phyloP scores from a whole-genome alignment of 2,888 invertebrate genomes.

The Dermolepida albohirtum region DNA sequence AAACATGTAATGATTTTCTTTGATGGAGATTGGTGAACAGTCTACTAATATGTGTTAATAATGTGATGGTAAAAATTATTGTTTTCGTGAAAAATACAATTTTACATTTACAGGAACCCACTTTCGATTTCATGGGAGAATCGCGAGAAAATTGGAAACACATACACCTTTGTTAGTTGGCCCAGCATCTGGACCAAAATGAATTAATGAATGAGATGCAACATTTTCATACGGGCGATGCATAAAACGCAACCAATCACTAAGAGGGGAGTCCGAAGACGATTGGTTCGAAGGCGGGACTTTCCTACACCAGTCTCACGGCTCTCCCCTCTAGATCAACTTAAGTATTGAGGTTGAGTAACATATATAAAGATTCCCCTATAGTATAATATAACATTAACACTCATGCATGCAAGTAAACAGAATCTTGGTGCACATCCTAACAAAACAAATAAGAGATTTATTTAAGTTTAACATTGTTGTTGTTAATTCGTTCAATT shows the following conservation, averaged over 20 bases:
- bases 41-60: too few relatives aligned
- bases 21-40: too few relatives aligned
- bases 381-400: slow-evolving; percentile 53
- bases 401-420: slow-evolving; percentile 52
- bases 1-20: too few relatives aligned
- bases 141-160: not conserved
- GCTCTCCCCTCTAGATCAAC: slow-evolving; percentile 50
- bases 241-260: slow-evolving; percentile 47
- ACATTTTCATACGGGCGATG: slow-evolving; percentile 45
- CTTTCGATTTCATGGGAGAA: slow-evolving; percentile 29
- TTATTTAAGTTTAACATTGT: not conserved
- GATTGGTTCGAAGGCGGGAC: slow-evolving; percentile 46
- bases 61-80: too few relatives aligned
- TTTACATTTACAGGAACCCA: too few relatives aligned
- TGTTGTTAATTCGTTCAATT: not conserved
- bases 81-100: too few relatives aligned
- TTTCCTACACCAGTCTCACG: slow-evolving; percentile 47
- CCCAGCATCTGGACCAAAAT: slow-evolving; percentile 48
- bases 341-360: slow-evolving; percentile 53
- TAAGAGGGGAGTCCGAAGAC: slow-evolving; percentile 43
- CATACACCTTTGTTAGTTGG: slow-evolving; percentile 25
- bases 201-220: slow-evolving; percentile 51
- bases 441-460: not conserved
- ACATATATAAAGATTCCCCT: slow-evolving; percentile 54
- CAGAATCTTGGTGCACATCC: slow-evolving; percentile 44